These are phyloP conservation scores for Distichodus sexfasciatus DNA, from an alignment of 2,797 vertebrate genomes.

Conservation along the genomic window DNA sequence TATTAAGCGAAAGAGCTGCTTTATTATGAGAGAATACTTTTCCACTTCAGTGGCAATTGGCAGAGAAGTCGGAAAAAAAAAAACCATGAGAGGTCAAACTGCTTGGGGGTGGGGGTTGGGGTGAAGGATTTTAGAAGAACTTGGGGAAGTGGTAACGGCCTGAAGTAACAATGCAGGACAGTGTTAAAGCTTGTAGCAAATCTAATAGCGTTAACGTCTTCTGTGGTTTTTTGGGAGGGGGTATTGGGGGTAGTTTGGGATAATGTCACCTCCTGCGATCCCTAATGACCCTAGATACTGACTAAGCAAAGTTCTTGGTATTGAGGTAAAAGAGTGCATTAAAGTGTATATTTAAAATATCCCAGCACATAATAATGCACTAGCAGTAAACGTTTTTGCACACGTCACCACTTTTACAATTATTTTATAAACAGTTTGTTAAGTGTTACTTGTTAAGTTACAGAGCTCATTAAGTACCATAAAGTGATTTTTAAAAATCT, in stretches of 20 bases:
- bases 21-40: constrained; percentile 87
- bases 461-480: no score
- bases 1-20: constrained; percentile 82
- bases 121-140: not conserved
- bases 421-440: no score
- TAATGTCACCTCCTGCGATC: constrained; percentile 20
- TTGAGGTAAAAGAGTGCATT: no score
- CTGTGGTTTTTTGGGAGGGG: constrained; percentile 2
- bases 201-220: constrained; percentile 69
- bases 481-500: no score
- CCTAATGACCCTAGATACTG: no score
- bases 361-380: no score
- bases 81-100: constrained; percentile 68
- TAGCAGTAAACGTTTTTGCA: no score
- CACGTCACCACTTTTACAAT: no score
- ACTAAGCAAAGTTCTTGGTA: no score
- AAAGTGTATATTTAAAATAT: no score
- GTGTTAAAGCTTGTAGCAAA: constrained; percentile 78
- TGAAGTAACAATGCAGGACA: constrained; percentile 73
- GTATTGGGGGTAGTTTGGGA: not conserved
- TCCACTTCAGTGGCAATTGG: constrained; percentile 86
- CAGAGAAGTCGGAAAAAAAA: no score
- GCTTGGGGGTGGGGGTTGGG: constrained; percentile 32
- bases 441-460: no score
- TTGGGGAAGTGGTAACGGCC: constrained; percentile 42